Base-by-base conservation (phyloP, 2,113 vertebrate genomes). In the Australoheros scitulus region DNA sequence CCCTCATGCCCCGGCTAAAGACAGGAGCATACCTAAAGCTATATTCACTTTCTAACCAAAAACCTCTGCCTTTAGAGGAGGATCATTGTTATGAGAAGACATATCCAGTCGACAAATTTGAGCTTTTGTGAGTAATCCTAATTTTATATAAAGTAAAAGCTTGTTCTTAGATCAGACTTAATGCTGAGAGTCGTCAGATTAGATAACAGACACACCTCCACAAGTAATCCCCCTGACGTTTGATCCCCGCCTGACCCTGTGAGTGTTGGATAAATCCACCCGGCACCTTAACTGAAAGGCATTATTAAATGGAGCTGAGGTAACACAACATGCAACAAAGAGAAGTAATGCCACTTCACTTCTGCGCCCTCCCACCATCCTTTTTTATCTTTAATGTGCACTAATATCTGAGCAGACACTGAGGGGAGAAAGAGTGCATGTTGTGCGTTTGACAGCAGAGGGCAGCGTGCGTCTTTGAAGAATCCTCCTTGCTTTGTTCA, bases 401-500 rank as follows among this genome's bases (percentile, higher is more conserved):
- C 80, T 80, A 74, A 82, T 77, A 79, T 34, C 52, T 65, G 55
- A 88, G 79, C 77, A 65, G 72, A 74, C 75, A 11, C 55, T n/a
- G 29, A 11, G 43, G 41, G 18, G 65, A 15, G 43, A 17, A 68
- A n/a, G 79, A 8, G 89, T 87, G 87, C 82, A 79, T 84, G 87
- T 61, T 72, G 83, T 60, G 74, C 65, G 77, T 89, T 81, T 86
- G 89, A 88, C 90, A 93, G 90, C 83, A 92, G 92, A 91, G 92
- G 93, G 93, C 91, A 92, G 91, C 82, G 83, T 92, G 84, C 64
- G 68, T 89, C 88, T 90, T 86, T 88, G 85, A 88, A 74, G 65
- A 79, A 70, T 79, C 57, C 77, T 70, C 63, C 75, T 80, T 1
- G 1, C 17, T 61, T 1, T 24, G 59, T 79, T 91, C 75, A 83